These are phyloP conservation scores for Eubasilissa splendida DNA, from an alignment of 2,888 invertebrate genomes.

Conservation along the genomic window DNA sequence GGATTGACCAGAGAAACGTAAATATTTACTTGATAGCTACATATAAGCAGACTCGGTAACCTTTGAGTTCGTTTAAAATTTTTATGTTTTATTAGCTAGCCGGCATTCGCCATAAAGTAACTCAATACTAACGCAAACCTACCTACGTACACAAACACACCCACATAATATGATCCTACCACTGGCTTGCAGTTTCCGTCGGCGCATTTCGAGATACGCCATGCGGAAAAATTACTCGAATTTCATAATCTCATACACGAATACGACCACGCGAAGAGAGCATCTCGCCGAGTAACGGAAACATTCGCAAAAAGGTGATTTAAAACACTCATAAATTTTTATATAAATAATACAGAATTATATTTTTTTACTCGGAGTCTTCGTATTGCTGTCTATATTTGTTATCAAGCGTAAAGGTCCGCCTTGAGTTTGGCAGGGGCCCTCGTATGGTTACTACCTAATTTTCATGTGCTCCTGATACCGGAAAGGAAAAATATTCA, in stretches of 20 bases:
- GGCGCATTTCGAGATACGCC: conserved; percentile 43
- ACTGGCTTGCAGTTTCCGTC: conserved; percentile 30
- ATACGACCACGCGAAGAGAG: neutral
- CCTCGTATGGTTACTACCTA: neutral
- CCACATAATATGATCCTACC: neutral
- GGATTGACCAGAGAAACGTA: no score
- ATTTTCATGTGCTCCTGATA: neutral
- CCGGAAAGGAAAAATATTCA: neutral
- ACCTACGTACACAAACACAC: no score
- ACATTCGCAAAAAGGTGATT: neutral
- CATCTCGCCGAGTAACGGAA: neutral
- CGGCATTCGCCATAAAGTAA: no score
- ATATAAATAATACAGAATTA: neutral
- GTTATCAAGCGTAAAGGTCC: no score
- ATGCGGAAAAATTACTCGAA: conserved; percentile 52
- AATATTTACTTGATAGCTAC: no score
- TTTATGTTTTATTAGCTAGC: no score
- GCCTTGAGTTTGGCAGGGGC: neutral
- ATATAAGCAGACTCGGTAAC: no score
- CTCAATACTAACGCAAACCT: no score
- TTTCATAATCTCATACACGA: conserved; percentile 28
- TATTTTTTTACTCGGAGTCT: neutral
- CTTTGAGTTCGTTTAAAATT: no score
- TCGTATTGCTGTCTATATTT: neutral
- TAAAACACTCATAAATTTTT: neutral